These are phyloP conservation scores for Pseudachorutes palmiensis DNA, from an alignment of 1,140 invertebrate species.

Conservation along the genomic window DNA sequence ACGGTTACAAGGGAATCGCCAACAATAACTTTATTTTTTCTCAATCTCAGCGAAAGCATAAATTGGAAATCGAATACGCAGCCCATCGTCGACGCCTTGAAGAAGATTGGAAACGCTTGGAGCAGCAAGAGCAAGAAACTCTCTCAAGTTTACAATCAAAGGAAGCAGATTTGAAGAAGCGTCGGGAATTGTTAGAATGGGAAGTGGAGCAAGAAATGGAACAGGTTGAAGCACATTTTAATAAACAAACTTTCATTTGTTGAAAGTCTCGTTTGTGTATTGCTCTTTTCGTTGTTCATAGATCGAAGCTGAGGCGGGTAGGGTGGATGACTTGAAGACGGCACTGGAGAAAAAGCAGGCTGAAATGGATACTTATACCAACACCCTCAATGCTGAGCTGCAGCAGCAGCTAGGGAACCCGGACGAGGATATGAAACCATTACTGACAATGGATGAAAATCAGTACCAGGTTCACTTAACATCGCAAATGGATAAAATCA, in stretches of 20 bases:
- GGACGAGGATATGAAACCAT: constrained; percentile 19
- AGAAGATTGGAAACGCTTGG: constrained; percentile 49
- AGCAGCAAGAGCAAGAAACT: constrained; percentile 47
- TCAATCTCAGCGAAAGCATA: constrained; percentile 46
- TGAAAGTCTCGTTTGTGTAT: neutral
- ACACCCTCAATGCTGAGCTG: constrained; percentile 18
- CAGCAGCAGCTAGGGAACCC: constrained; percentile 25
- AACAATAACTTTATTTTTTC: no score
- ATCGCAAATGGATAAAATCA: constrained; percentile 20
- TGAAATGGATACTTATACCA: constrained; percentile 17
- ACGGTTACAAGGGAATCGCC: neutral
- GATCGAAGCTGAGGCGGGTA: constrained; percentile 34
- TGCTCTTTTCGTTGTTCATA: constrained; percentile 6
- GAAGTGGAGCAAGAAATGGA: constrained; percentile 46
- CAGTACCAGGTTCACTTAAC: constrained; percentile 25
- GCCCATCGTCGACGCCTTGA: constrained; percentile 49
- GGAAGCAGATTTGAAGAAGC: constrained; percentile 47
- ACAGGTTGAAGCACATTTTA: constrained; percentile 19
- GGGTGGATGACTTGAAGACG: constrained; percentile 26
- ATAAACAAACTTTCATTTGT: neutral
- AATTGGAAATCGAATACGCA: constrained; percentile 53
- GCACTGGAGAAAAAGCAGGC: constrained; percentile 28
- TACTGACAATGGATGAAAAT: constrained; percentile 24
- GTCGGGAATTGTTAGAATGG: constrained; percentile 47
- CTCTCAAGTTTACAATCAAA: constrained; percentile 44